Conservation (phyloP, 1,140 invertebrate species). For the Drosophila arawakana region DNA sequence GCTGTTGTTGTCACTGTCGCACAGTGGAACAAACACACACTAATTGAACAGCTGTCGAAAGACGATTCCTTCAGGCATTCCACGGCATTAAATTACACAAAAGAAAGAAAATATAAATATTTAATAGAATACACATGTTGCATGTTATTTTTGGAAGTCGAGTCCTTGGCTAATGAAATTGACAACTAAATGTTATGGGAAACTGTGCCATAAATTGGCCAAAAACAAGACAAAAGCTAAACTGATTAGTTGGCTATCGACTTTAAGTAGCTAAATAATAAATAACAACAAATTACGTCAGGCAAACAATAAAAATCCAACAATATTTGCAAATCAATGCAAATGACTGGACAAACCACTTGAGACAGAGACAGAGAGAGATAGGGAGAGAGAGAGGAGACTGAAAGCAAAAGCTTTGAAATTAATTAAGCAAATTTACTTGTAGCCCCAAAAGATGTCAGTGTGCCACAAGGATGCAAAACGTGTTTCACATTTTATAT, state of each 20-base stretch:
- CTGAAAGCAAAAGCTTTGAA: constrained; percentile 70
- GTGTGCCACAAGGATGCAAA: constrained; percentile 78
- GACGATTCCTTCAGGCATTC: constrained; percentile 46
- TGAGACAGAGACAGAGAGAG: neutral
- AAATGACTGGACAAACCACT: constrained; percentile 61
- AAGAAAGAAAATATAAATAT: neutral
- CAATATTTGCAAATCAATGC: constrained; percentile 77
- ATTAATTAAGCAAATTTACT: constrained; percentile 75
- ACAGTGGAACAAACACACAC: constrained; percentile 22
- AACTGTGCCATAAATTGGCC: constrained; percentile 26
- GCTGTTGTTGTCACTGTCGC: constrained; percentile 52
- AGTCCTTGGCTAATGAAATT: constrained; percentile 42
- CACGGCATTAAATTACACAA: constrained; percentile 44
- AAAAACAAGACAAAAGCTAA: constrained; percentile 30
- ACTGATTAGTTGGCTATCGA: constrained; percentile 67
- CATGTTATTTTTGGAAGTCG: neutral
- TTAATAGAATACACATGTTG: constrained; percentile 8
- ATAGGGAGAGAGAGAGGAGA: constrained; percentile 11
- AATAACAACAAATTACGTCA: constrained; percentile 73
- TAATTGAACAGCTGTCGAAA: constrained; percentile 68
- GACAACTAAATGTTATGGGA: constrained; percentile 22
- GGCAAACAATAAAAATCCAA: constrained; percentile 38
- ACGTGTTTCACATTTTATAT: constrained; percentile 63
- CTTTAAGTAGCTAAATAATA: constrained; percentile 67
- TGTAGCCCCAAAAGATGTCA: constrained; percentile 68